Percentiles rank a stretch among this genome's conserved stretches.
phyloP scores from a whole-genome alignment of 1,140 invertebrate genomes.

The Physella acuta region DNA sequence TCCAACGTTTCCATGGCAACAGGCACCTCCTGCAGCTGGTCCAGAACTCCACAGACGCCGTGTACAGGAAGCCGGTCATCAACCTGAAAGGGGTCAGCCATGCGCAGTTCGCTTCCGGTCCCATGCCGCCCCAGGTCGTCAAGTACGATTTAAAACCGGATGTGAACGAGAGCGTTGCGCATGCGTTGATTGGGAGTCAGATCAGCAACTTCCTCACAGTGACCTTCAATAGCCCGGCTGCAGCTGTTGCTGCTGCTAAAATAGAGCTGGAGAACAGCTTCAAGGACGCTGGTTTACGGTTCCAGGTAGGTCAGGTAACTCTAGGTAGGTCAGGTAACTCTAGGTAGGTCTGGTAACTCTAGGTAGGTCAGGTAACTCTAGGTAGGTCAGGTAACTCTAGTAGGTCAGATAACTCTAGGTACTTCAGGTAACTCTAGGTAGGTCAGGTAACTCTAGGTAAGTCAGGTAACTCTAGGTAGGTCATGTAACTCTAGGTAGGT shows the following conservation, averaged over 20 bases:
- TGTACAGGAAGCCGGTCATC: conserved; percentile 33
- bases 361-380: too few relatives aligned
- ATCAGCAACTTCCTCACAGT: conserved; percentile 28
- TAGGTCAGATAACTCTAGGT: too few relatives aligned
- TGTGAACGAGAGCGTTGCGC: conserved; percentile 24
- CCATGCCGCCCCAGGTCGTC: conserved; percentile 33
- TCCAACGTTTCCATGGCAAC: too few relatives aligned
- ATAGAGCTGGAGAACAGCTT: conserved; percentile 15
- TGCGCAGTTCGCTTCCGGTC: conserved; percentile 38
- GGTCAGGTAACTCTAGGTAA: too few relatives aligned
- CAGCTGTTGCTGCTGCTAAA: not conserved
- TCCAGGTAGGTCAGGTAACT: conserved; percentile 28
- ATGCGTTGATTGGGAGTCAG: conserved; percentile 27
- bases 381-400: too few relatives aligned
- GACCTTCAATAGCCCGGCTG: conserved; percentile 11
- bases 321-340: too few relatives aligned
- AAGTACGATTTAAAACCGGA: conserved; percentile 31
- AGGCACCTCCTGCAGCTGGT: too few relatives aligned
- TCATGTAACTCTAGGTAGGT: too few relatives aligned
- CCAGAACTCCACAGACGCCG: not conserved
- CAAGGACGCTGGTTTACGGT: conserved; percentile 16
- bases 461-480: too few relatives aligned
- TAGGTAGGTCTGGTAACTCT: too few relatives aligned
- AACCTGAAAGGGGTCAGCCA: conserved; percentile 35
- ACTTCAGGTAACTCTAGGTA: too few relatives aligned